A percentile compares a stretch with the other conserved stretches of the same genome.
Conservation (phyloP, 1,140 invertebrate species). For the Macrobrachium nipponense region DNA sequence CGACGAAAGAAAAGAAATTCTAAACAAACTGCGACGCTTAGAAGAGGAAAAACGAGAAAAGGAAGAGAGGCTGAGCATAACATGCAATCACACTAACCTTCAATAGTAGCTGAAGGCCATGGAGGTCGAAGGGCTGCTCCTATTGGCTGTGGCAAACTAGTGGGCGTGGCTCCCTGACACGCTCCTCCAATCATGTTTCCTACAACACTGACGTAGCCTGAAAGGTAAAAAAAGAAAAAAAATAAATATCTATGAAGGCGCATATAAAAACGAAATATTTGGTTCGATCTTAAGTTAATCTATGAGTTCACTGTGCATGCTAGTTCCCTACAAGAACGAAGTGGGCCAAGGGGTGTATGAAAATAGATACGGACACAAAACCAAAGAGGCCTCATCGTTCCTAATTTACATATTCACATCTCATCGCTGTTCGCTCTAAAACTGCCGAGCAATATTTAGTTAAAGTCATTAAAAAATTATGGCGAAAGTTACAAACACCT, state of each 20-base stretch:
- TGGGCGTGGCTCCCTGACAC: conserved; percentile 43
- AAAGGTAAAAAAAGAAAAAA: neutral
- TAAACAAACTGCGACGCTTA: neutral
- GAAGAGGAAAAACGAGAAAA: neutral
- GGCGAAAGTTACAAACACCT: neutral
- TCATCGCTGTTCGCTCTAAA: neutral
- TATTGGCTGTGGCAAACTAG: conserved; percentile 35
- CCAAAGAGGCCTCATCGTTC: neutral
- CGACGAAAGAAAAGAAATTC: neutral
- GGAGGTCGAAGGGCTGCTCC: conserved; percentile 36
- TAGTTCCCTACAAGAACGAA: neutral
- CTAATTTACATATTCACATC: no score
- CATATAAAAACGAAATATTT: neutral
- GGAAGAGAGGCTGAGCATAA: no score
- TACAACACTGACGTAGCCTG: conserved; percentile 43
- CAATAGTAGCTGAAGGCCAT: conserved; percentile 31
- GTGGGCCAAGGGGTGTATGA: no score
- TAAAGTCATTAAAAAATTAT: neutral
- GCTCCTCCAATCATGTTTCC: conserved; percentile 43
- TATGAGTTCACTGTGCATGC: neutral
- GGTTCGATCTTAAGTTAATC: neutral
- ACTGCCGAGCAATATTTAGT: neutral
- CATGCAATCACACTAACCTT: conserved; percentile 14
- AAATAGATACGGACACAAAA: neutral
- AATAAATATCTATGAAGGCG: no score